Evolutionary conservation across 2,888 invertebrate genomes (phyloP).

Genomic region (Acanthosepion pharaonis): DNA sequence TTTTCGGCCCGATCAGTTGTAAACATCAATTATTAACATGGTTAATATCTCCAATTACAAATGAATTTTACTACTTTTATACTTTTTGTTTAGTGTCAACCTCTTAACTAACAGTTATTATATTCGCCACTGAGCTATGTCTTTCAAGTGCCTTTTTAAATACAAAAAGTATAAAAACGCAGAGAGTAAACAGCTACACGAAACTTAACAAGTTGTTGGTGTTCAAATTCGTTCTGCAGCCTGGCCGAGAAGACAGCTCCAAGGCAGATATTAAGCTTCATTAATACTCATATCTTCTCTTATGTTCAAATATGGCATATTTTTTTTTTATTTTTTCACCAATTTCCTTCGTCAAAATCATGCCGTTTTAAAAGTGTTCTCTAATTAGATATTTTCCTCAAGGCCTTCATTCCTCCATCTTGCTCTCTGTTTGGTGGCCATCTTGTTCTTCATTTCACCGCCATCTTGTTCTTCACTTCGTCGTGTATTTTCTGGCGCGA

Average conservation of each 20-base stretch:
- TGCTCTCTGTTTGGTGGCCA: not conserved
- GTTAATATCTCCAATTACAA: too few species aligned
- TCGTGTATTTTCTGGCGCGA: not conserved
- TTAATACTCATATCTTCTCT: not conserved
- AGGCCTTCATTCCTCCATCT: not conserved
- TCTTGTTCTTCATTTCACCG: not conserved
- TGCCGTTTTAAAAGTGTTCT: conserved; percentile 15
- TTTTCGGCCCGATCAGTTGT: too few species aligned
- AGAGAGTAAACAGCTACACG: not conserved
- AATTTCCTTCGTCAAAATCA: conserved; percentile 15
- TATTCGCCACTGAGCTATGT: not conserved
- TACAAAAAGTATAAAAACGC: not conserved
- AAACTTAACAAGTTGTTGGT: not conserved
- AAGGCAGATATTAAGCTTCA: conserved; percentile 33
- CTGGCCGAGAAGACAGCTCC: not conserved
- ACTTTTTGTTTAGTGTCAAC: not conserved
- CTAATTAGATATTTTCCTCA: conserved; percentile 33
- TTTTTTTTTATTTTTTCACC: not conserved
- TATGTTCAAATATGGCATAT: not conserved
- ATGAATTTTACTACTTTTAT: too few species aligned
- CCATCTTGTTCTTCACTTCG: not conserved
- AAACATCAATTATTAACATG: too few species aligned
- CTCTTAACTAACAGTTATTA: not conserved
- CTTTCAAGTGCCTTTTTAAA: not conserved
- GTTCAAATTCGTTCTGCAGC: not conserved